Conservation (phyloP, 2,113 vertebrate species). For the Dermatemys mawii region DNA sequence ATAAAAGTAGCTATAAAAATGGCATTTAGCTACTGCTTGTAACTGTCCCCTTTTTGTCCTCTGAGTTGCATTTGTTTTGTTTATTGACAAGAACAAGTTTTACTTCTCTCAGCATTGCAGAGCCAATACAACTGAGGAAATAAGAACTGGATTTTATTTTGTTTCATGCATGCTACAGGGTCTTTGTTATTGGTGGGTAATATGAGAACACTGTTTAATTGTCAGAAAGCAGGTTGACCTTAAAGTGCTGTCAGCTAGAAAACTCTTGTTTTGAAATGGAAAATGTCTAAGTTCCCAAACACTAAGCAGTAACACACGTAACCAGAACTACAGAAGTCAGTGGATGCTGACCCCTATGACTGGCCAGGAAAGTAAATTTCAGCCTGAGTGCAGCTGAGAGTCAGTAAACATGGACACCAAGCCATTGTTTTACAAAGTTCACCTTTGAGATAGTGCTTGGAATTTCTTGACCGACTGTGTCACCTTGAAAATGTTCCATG, state of each 20-base stretch:
- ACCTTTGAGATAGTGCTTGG: not conserved
- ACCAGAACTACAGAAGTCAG: not conserved
- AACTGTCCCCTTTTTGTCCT: not conserved
- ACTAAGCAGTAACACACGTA: not conserved
- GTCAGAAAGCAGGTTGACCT: not conserved
- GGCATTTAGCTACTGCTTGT: not conserved
- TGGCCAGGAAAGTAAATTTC: not conserved
- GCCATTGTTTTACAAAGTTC: not conserved
- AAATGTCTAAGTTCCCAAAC: not conserved
- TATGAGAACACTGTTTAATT: not conserved
- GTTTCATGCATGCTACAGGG: not conserved
- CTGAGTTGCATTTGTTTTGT: slow-evolving; percentile 20
- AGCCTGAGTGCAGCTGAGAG: not conserved
- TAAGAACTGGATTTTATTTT: not conserved
- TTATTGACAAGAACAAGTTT: not conserved
- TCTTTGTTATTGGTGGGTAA: not conserved
- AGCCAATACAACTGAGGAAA: not conserved
- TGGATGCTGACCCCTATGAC: not conserved
- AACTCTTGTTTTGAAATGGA: not conserved
- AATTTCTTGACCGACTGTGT: not conserved
- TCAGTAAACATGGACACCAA: not conserved
- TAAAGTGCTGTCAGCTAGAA: not conserved
- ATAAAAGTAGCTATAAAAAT: slow-evolving; percentile 23
- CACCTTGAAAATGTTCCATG: not conserved
- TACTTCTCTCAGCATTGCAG: not conserved